These are phyloP conservation scores for Hylaeus anthracinus DNA, from an alignment of 1,140 invertebrate species.

Conservation along the genomic window DNA sequence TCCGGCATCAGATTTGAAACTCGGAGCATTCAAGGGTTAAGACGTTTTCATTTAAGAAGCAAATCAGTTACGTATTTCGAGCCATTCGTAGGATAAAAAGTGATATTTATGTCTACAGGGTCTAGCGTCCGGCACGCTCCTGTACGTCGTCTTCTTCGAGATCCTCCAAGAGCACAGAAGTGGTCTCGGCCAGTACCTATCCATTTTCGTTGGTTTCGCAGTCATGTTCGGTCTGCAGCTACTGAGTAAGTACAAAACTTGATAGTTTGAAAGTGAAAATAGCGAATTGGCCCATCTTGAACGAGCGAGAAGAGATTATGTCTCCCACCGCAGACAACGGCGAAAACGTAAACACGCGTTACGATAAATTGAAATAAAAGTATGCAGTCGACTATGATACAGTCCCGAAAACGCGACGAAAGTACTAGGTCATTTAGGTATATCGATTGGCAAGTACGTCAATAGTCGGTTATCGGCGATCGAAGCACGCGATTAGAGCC, in stretches of 20 bases:
- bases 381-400: too few species aligned
- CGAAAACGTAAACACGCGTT: neutral
- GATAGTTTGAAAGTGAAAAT: neutral
- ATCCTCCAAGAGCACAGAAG: constrained; percentile 83
- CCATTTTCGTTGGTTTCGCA: constrained; percentile 76
- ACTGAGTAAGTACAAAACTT: constrained; percentile 72
- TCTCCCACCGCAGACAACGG: neutral
- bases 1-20: too few species aligned
- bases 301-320: neutral
- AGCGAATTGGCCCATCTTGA: neutral
- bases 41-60: too few species aligned
- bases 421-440: neutral
- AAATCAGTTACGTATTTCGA: too few species aligned
- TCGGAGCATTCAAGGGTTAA: too few species aligned
- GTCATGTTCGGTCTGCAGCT: constrained; percentile 77
- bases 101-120: constrained; percentile 76
- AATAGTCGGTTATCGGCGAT: constrained; percentile 40
- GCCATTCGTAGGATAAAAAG: too few species aligned
- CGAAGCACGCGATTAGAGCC: neutral
- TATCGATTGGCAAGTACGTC: constrained; percentile 33
- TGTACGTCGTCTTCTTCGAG: constrained; percentile 87
- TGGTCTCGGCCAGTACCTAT: constrained; percentile 75
- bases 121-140: constrained; percentile 84
- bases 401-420: neutral
- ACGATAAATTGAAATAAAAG: constrained; percentile 14